Conservation (phyloP, 2,888 invertebrate genomes). For the Ferdinandea cuprea region DNA sequence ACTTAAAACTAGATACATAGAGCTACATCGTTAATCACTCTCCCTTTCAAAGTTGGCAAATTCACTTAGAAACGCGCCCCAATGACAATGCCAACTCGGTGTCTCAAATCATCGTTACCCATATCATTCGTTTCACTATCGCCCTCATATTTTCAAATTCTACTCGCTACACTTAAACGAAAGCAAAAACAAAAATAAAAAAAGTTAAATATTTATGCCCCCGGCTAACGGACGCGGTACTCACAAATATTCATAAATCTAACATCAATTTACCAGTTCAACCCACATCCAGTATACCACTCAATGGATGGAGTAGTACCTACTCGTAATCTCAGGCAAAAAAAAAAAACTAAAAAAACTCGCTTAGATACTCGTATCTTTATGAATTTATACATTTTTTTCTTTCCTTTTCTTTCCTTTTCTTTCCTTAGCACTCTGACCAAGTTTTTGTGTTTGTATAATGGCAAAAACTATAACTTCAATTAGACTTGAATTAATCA, state of each 20-base stretch:
- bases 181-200: conserved; percentile 18
- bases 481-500: conserved; percentile 54
- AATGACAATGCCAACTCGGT: conserved; percentile 12
- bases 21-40: conserved; percentile 30
- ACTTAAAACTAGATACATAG: too few relatives aligned
- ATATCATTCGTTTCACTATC: conserved; percentile 55
- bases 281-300: conserved; percentile 58
- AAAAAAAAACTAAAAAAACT: conserved; percentile 14
- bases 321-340: background rate
- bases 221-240: conserved; percentile 42
- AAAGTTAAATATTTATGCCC: conserved; percentile 35
- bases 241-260: conserved; percentile 59
- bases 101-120: conserved; percentile 55
- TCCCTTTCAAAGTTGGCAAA: conserved; percentile 13
- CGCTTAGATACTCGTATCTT: conserved; percentile 40
- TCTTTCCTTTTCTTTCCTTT: background rate
- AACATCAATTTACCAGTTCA: conserved; percentile 62
- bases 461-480: conserved; percentile 18
- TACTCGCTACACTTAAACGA: conserved; percentile 36
- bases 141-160: conserved; percentile 44
- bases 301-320: conserved; percentile 44
- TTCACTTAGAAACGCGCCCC: conserved; percentile 12
- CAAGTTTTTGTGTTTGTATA: background rate
- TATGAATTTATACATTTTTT: conserved; percentile 23
- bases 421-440: background rate